Base-by-base conservation (phyloP, 64 coral and sea anemone species). In the Montipora foliosa region DNA sequence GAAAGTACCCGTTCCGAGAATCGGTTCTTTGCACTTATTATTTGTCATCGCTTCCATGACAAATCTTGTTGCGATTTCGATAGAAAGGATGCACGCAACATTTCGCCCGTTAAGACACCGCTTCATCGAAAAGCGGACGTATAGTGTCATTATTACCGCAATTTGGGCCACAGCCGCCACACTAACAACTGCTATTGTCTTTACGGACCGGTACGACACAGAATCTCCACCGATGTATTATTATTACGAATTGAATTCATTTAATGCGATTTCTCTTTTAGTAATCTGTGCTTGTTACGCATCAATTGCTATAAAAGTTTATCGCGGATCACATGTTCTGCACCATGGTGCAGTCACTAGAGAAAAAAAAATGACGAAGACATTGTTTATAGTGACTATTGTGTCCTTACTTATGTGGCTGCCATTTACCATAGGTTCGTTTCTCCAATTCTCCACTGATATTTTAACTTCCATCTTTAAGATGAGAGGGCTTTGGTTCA, bases 221-320 rank as follows among this genome's bases (percentile, higher is more conserved):
- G 12, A 59, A 59, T 12, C 12, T 59, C 24, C 24, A 59, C 6
- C 12, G 6, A 12, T 59, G 12, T 6, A 59, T 59, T 7, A 12
- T 0, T 8, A 8, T 17, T 69, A 69, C 14, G 12, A 17, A 2
- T 19, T 15, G 14, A 5, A 53, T 25, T 80, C 49, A 21, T 80
- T 53, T 52, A 19, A 8, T 25, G 19, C 1, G 16, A 20, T 80
- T 80, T 52, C 16, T 19, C 19, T 80, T 17, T 25, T 80, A 3
- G 24, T 80, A 21, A 55, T 80, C 47, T 80, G 15, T 51, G 16
- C 55, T 80, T 80, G 48, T 19, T 80, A 80, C 78, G 50, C 49
- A 13, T 10, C 19, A 1, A 80, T 80, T 80, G 17, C 25, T 80
- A 11, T 80, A 4, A 80, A 80, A 57, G n/a, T 80, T 8, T 49